These are phyloP conservation scores for Zonotrichia albicollis DNA, from an alignment of 2,797 vertebrate species.

Conservation along the genomic window DNA sequence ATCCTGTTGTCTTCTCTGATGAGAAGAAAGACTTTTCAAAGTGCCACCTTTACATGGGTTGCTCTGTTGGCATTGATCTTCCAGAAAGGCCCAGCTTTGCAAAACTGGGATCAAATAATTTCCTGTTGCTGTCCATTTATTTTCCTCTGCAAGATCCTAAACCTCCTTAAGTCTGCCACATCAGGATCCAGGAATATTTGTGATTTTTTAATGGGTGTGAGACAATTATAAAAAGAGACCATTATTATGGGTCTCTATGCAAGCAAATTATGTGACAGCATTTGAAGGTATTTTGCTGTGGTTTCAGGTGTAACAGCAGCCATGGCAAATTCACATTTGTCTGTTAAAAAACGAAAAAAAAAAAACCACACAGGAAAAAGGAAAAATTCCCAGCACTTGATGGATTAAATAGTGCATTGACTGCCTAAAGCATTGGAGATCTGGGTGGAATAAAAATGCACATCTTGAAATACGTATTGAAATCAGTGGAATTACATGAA, in stretches of 20 bases:
- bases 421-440: neutral
- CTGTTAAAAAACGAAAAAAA: neutral
- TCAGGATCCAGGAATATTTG: neutral
- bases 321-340: neutral
- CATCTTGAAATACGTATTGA: neutral
- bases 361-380: neutral
- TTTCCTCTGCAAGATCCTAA: neutral
- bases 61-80: neutral
- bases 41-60: accelerated
- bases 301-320: neutral
- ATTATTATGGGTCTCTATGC: accelerated
- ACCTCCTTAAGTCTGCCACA: neutral
- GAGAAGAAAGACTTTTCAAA: neutral
- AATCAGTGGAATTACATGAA: neutral
- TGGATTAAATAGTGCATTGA: neutral
- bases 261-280: neutral
- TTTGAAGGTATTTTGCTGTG: neutral
- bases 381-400: neutral
- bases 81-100: neutral
- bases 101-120: neutral
- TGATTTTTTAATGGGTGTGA: neutral
- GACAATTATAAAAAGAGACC: too few species aligned
- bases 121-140: neutral
- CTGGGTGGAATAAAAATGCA: neutral
- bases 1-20: neutral